Conservation (phyloP, 2,888 invertebrate species). For the Platycheirus rosarum region DNA sequence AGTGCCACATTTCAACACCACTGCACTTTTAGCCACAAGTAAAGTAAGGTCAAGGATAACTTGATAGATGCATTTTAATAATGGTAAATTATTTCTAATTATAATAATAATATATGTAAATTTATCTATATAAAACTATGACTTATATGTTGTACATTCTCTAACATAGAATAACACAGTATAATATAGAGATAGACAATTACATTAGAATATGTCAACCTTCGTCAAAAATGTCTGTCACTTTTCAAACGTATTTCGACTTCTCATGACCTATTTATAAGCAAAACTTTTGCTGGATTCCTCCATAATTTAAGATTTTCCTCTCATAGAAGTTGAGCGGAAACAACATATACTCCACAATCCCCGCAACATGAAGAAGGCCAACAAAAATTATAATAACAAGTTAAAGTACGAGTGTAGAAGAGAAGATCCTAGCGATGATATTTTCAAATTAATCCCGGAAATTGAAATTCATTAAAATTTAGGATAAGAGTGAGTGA, state of each 20-base stretch:
- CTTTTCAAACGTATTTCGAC: conserved; percentile 18
- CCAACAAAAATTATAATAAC: conserved; percentile 29
- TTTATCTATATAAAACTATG: too few relatives aligned
- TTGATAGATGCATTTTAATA: conserved; percentile 28
- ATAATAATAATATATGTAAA: too few relatives aligned
- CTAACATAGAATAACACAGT: too few relatives aligned
- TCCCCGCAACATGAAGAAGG: conserved; percentile 15
- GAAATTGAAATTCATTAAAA: conserved; percentile 73
- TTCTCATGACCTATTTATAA: conserved; percentile 23
- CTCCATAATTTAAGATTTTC: conserved; percentile 27
- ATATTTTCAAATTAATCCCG: conserved; percentile 60
- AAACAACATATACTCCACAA: conserved; percentile 30
- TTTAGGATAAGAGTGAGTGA: conserved; percentile 1
- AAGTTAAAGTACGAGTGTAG: conserved; percentile 6
- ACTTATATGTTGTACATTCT: too few relatives aligned
- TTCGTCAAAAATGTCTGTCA: conserved; percentile 20
- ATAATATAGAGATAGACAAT: conserved; percentile 3
- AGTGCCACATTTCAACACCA: too few relatives aligned
- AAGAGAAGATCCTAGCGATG: conserved; percentile 34
- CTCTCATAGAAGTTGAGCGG: conserved; percentile 33
- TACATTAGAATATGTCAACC: conserved; percentile 30
- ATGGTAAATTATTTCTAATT: conserved; percentile 7
- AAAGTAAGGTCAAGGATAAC: not conserved
- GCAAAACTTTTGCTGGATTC: conserved; percentile 28
- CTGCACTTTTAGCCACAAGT: too few relatives aligned